Evolutionary conservation across 2,888 invertebrate species (phyloP).

Genomic region (Hypselothyrea guttata): DNA sequence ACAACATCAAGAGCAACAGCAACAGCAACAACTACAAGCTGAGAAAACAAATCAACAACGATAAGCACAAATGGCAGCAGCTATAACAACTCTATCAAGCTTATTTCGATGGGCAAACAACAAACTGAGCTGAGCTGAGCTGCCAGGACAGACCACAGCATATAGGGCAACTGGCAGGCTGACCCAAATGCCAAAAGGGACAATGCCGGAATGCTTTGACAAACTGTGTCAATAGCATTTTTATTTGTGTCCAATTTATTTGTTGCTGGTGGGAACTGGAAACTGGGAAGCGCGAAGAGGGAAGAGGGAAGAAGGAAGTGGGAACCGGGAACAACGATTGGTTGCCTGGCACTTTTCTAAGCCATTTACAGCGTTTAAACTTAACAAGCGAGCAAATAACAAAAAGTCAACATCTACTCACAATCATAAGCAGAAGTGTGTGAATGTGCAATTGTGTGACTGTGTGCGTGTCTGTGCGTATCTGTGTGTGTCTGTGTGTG

Average conservation of each 20-base stretch:
- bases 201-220: conserved; percentile 51
- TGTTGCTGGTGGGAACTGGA: conserved; percentile 50
- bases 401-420: conserved; percentile 59
- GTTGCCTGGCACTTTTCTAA: conserved; percentile 69
- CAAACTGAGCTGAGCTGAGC: conserved; percentile 11
- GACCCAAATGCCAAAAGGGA: background rate
- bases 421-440: conserved; percentile 21
- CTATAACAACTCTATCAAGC: conserved; percentile 73
- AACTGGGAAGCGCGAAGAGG: no score
- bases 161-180: background rate
- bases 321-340: conserved; percentile 33
- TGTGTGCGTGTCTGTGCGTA: conserved; percentile 9
- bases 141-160: no score
- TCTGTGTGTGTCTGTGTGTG: conserved; percentile 10
- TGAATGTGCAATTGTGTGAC: conserved; percentile 2
- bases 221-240: conserved; percentile 80
- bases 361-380: conserved; percentile 79
- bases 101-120: conserved; percentile 69
- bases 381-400: conserved; percentile 75
- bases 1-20: conserved; percentile 34
- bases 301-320: no score
- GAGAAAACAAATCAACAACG: conserved; percentile 68
- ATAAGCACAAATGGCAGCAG: conserved; percentile 67
- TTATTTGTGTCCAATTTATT: conserved; percentile 78
- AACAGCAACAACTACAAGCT: conserved; percentile 13